These are phyloP conservation scores for Cosmopolites sordidus DNA, from an alignment of 2,888 invertebrate genomes.

Conservation along the genomic window DNA sequence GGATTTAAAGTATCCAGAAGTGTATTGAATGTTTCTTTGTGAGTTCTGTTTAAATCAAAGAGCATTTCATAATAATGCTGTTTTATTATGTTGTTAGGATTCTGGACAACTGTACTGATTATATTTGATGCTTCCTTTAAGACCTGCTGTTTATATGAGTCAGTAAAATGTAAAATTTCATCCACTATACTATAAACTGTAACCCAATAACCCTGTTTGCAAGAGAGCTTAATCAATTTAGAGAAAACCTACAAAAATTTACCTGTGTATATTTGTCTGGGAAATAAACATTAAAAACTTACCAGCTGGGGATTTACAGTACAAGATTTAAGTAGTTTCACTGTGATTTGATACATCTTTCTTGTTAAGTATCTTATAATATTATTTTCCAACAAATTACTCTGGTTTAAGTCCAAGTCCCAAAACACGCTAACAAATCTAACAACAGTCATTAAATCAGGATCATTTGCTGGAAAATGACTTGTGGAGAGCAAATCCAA, in stretches of 20 bases:
- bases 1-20: conserved; percentile 13
- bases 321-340: background rate
- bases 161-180: background rate
- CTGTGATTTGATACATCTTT: conserved; percentile 32
- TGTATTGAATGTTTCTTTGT: conserved; percentile 10
- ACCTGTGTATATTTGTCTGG: background rate
- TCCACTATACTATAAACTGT: conserved; percentile 2
- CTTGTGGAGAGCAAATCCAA: conserved; percentile 7
- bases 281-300: conserved; percentile 3
- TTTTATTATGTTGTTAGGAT: background rate
- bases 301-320: conserved; percentile 6
- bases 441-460: background rate
- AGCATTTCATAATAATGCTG: conserved; percentile 13
- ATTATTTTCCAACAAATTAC: conserved; percentile 26
- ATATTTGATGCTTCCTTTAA: conserved; percentile 5
- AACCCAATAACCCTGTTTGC: conserved; percentile 11
- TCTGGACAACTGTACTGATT: conserved; percentile 1
- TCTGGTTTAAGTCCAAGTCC: conserved; percentile 5
- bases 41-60: conserved; percentile 7
- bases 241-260: conserved; percentile 10
- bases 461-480: background rate
- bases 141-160: conserved; percentile 5
- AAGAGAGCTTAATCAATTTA: conserved; percentile 9
- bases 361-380: conserved; percentile 32
- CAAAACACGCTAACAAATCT: conserved; percentile 10